A percentile compares a stretch with the other conserved stretches of the same genome.
phyloP scores from a whole-genome alignment of 2,113 vertebrate species.

The Micromys minutus region DNA sequence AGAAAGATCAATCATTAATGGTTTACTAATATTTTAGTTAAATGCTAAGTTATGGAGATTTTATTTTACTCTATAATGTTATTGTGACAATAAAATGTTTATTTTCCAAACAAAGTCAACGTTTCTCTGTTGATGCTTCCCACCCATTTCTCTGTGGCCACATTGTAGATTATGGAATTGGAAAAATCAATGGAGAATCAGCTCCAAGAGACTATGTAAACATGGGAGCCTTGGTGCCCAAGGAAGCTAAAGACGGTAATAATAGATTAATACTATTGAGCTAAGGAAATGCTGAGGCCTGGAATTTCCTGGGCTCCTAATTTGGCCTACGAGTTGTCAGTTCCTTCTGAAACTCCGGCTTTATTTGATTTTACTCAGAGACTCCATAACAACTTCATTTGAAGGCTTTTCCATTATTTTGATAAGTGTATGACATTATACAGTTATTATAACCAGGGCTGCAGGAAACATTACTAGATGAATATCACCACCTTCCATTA shows the following conservation, averaged over 20 bases:
- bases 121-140: conserved; percentile 60
- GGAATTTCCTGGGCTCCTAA: background rate
- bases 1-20: conserved; percentile 30
- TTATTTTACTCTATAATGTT: background rate
- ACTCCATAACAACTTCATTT: conserved; percentile 67
- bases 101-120: conserved; percentile 40
- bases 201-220: conserved; percentile 57
- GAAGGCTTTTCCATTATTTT: conserved; percentile 81
- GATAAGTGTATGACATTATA: conserved; percentile 80
- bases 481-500: conserved; percentile 80
- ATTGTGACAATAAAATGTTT: conserved; percentile 45
- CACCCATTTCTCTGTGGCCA: conserved; percentile 47
- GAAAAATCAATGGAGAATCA: conserved; percentile 69
- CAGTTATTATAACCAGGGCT: conserved; percentile 80
- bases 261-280: conserved; percentile 77
- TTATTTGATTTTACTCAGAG: conserved; percentile 72
- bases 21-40: background rate
- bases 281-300: conserved; percentile 66
- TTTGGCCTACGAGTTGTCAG: conserved; percentile 29
- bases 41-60: background rate
- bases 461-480: conserved; percentile 79
- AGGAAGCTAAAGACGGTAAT: conserved; percentile 53
- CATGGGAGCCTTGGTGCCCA: conserved; percentile 26
- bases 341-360: conserved; percentile 59
- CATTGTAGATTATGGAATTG: conserved; percentile 27